A percentile compares a stretch with the other conserved stretches of the same genome.
Conservation (phyloP, 2,888 invertebrate genomes). For the Campoplex capitator region DNA sequence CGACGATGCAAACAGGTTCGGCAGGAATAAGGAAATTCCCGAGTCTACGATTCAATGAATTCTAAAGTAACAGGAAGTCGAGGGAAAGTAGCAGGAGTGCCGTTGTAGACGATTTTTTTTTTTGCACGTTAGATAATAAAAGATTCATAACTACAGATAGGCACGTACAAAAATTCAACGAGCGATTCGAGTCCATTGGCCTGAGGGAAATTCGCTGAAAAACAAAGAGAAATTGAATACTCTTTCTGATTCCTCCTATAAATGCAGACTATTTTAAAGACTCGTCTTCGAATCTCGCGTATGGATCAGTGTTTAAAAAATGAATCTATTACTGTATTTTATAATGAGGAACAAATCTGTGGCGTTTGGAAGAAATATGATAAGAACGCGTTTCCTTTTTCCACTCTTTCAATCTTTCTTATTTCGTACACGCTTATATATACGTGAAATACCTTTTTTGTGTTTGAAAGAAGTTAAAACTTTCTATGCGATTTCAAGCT, state of each 20-base stretch:
- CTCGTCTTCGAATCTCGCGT: background rate
- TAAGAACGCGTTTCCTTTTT: no score
- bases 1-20: constrained; percentile 19
- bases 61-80: constrained; percentile 61
- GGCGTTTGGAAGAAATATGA: no score
- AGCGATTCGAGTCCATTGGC: constrained; percentile 3
- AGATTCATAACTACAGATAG: constrained; percentile 36
- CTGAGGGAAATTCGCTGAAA: background rate
- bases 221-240: background rate
- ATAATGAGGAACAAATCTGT: background rate
- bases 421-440: background rate
- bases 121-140: constrained; percentile 50
- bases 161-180: constrained; percentile 21
- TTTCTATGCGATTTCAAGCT: background rate
- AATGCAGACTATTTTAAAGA: background rate
- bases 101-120: constrained; percentile 11
- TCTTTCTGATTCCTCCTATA: background rate
- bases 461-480: background rate
- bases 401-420: no score
- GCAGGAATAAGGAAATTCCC: constrained; percentile 48
- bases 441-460: background rate
- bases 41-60: constrained; percentile 43
- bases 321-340: background rate
- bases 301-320: no score
- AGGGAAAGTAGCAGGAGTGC: constrained; percentile 57